Evolutionary conservation across 2,797 vertebrate species (phyloP).

Genomic region (Sebastiscus albofasciatus): DNA sequence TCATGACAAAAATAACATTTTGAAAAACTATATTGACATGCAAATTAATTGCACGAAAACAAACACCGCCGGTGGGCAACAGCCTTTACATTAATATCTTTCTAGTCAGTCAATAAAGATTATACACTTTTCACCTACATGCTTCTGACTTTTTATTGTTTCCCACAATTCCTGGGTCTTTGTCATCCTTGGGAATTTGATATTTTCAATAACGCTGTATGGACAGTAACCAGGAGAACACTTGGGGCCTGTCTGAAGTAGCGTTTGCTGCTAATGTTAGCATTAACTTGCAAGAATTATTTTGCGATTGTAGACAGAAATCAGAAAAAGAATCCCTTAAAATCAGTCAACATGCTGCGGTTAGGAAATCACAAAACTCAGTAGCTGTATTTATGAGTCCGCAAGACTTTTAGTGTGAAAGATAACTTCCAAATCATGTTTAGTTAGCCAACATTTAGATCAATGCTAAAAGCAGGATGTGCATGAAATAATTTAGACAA

Average conservation of each 20-base stretch:
- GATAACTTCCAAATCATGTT: background rate
- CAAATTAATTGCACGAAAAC: too few relatives aligned
- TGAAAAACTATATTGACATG: too few relatives aligned
- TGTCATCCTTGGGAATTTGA: too few relatives aligned
- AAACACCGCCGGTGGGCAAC: too few relatives aligned
- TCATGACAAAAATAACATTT: too few relatives aligned
- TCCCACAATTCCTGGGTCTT: background rate
- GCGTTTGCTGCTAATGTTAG: background rate
- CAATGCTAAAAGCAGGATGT: background rate
- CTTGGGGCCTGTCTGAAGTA: background rate
- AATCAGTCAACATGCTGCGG: background rate
- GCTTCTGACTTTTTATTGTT: background rate
- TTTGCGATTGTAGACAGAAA: background rate
- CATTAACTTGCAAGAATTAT: background rate
- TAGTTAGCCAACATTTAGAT: background rate
- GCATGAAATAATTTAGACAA: background rate
- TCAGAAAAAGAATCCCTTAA: background rate
- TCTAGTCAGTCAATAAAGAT: background rate
- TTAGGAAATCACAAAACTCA: background rate
- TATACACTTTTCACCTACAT: too few relatives aligned
- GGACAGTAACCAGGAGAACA: background rate
- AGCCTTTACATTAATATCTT: background rate
- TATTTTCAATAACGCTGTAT: background rate
- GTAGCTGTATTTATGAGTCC: background rate
- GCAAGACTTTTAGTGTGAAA: background rate